Conservation (phyloP, 2,113 vertebrate species). For the Zingel zingel region DNA sequence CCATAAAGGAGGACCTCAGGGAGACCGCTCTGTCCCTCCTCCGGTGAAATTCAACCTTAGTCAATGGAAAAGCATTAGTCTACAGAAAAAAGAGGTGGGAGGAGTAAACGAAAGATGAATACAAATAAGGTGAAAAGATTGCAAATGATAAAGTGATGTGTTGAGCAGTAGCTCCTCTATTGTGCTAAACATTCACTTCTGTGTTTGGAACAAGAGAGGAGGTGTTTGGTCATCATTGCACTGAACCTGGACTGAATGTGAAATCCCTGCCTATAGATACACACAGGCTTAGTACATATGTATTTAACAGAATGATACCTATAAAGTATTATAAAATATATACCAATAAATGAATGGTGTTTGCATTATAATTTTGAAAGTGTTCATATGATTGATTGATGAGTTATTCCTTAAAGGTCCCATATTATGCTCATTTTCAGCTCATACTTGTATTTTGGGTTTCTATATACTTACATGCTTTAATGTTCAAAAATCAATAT, state of each 20-base stretch:
- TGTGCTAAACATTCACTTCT: not conserved
- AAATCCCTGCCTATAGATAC: slow-evolving; percentile 68
- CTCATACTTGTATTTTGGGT: no score
- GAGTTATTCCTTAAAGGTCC: not conserved
- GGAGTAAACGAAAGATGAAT: not conserved
- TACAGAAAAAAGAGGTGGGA: slow-evolving; percentile 8
- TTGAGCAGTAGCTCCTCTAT: slow-evolving; percentile 11
- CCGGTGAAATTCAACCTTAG: slow-evolving; percentile 24
- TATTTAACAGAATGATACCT: slow-evolving; percentile 71
- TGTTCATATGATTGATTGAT: slow-evolving; percentile 2
- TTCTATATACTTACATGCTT: no score
- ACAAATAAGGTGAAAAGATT: slow-evolving; percentile 13
- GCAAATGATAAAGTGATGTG: slow-evolving; percentile 16
- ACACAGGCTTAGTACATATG: slow-evolving; percentile 68
- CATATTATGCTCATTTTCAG: no score
- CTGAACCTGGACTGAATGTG: slow-evolving; percentile 74
- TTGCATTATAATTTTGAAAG: slow-evolving; percentile 58
- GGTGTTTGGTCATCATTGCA: slow-evolving; percentile 58
- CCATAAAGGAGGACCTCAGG: slow-evolving; percentile 62
- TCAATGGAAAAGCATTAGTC: slow-evolving; percentile 22
- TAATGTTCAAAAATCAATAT: no score
- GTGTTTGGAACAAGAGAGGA: slow-evolving; percentile 21
- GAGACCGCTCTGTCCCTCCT: slow-evolving; percentile 50
- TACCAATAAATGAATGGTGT: slow-evolving; percentile 77
- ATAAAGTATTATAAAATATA: slow-evolving; percentile 69